Evolutionary conservation across 2,113 vertebrate species (phyloP).

Genomic region (Aramus guarauna): DNA sequence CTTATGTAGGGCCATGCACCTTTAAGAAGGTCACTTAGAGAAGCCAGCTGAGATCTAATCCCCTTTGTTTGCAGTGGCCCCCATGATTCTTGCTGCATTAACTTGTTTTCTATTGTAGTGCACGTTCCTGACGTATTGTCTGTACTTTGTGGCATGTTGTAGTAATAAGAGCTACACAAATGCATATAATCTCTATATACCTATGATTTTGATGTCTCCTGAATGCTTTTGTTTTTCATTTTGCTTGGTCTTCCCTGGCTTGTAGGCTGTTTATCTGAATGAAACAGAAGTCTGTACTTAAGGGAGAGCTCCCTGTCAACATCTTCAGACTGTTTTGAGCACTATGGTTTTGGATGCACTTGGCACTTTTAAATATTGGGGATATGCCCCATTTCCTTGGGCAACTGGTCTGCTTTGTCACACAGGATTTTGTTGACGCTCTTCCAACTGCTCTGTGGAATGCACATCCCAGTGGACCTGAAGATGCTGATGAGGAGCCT

Average conservation of each 20-base stretch:
- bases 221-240: background rate
- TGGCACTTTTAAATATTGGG: background rate
- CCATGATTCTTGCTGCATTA: background rate
- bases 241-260: background rate
- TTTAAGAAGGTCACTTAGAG: constrained; percentile 14
- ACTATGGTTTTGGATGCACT: background rate
- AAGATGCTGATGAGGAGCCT: constrained; percentile 36
- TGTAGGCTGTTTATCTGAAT: background rate
- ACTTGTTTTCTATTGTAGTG: background rate
- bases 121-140: background rate
- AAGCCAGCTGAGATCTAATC: constrained; percentile 24
- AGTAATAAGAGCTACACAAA: background rate
- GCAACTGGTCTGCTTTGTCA: background rate
- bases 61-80: constrained; percentile 22
- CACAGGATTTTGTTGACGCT: background rate
- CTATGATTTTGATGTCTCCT: background rate
- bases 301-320: background rate
- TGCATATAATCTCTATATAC: background rate
- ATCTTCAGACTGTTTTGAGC: background rate
- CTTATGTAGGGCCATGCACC: background rate
- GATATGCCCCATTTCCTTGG: background rate
- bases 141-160: background rate
- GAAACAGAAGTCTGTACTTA: background rate
- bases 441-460: background rate
- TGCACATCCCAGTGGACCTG: background rate